phyloP scores from a whole-genome alignment of 1,140 invertebrate species.

The Plodia interpunctella region DNA sequence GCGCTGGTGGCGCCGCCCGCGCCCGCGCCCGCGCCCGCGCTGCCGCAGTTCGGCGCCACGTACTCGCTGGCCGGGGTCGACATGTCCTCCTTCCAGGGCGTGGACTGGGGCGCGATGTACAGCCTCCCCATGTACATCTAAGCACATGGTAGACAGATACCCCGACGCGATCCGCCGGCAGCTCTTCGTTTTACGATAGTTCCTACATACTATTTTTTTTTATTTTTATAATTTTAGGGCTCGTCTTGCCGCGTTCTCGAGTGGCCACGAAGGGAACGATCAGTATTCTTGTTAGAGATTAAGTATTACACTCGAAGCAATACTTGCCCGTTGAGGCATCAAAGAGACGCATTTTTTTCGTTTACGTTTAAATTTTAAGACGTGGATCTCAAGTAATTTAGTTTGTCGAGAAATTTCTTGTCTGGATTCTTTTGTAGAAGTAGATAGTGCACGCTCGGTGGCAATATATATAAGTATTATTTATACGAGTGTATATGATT shows the following conservation, averaged over 20 bases:
- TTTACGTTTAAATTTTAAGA: conserved; percentile 48
- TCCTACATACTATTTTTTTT: conserved; percentile 39
- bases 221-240: conserved; percentile 34
- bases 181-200: conserved; percentile 51
- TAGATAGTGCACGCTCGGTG: conserved; percentile 58
- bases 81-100: conserved; percentile 93
- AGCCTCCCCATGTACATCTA: conserved; percentile 94
- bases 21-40: conserved; percentile 77
- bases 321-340: conserved; percentile 31
- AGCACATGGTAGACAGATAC: conserved; percentile 36
- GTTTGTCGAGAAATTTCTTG: conserved; percentile 35
- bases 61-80: conserved; percentile 92
- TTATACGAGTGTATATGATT: conserved; percentile 53
- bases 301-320: conserved; percentile 36
- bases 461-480: conserved; percentile 46
- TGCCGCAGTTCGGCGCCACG: conserved; percentile 84
- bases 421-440: conserved; percentile 19
- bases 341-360: conserved; percentile 42
- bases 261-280: conserved; percentile 22
- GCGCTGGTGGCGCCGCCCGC: conserved; percentile 74
- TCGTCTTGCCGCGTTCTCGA: conserved; percentile 39
- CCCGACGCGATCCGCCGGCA: conserved; percentile 29
- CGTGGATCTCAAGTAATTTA: conserved; percentile 70
- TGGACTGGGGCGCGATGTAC: conserved; percentile 93
- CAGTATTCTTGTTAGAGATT: conserved; percentile 43